Conservation (phyloP, 2,888 invertebrate species). For the Apocheima hispidaria region DNA sequence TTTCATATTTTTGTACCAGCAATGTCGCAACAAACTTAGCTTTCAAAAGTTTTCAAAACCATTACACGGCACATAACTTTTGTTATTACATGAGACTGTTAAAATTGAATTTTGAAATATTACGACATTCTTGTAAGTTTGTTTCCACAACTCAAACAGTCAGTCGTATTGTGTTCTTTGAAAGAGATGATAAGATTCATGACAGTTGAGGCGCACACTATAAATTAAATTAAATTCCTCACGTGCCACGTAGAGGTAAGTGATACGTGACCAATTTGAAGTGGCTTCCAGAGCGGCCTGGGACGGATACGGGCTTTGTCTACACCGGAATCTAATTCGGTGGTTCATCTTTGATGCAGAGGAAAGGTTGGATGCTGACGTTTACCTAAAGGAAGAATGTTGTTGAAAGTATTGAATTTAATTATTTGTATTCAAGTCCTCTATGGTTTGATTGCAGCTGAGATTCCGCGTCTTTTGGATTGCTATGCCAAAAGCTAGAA, state of each 20-base stretch:
- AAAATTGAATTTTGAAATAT: constrained; percentile 11
- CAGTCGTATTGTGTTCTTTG: constrained; percentile 7
- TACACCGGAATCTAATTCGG: constrained; percentile 12
- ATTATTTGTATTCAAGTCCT: too few species aligned
- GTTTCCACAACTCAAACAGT: background rate
- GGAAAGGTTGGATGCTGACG: constrained; percentile 1
- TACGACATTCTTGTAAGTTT: background rate
- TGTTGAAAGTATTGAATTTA: too few species aligned
- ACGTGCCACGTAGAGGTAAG: constrained; percentile 53
- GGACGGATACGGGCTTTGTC: background rate
- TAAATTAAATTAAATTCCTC: constrained; percentile 57
- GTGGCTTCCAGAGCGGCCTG: constrained; percentile 27
- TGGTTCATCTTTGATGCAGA: constrained; percentile 19
- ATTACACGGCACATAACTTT: constrained; percentile 11
- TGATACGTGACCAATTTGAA: constrained; percentile 64
- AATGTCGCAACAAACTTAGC: constrained; percentile 19
- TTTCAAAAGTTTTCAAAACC: constrained; percentile 18
- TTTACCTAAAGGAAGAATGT: background rate
- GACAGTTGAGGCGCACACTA: constrained; percentile 40
- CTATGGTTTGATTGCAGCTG: too few species aligned
- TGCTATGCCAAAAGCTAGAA: too few species aligned
- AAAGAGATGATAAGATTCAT: constrained; percentile 40
- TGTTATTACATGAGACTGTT: constrained; percentile 19
- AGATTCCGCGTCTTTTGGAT: too few species aligned
- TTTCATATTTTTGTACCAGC: constrained; percentile 8